These are phyloP conservation scores for Ataeniobius toweri DNA, from an alignment of 2,797 vertebrate species.

Conservation along the genomic window DNA sequence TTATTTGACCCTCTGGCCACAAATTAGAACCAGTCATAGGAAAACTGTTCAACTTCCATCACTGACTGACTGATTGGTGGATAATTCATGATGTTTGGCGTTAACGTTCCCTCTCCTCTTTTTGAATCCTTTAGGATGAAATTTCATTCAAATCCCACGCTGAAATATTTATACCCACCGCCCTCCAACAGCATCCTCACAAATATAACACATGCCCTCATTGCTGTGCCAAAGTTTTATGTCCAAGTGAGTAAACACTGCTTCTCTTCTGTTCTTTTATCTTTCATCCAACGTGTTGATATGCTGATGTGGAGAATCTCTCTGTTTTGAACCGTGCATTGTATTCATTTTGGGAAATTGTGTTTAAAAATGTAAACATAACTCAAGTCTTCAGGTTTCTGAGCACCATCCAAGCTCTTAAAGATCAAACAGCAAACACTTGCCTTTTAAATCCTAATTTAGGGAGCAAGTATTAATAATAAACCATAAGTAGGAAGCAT, in stretches of 20 bases:
- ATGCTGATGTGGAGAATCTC: background rate
- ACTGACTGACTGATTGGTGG: background rate
- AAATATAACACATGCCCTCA: conserved; percentile 92
- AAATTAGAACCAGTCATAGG: no score
- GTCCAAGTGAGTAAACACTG: conserved; percentile 86
- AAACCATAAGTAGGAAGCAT: conserved; percentile 72
- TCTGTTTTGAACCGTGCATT: background rate
- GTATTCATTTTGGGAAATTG: background rate
- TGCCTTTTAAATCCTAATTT: conserved; percentile 72
- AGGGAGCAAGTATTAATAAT: conserved; percentile 73
- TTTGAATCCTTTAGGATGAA: conserved; percentile 82
- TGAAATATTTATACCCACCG: conserved; percentile 96
- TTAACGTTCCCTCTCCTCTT: conserved; percentile 25
- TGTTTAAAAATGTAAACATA: conserved; percentile 17
- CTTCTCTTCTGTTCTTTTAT: conserved; percentile 14
- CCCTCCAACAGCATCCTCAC: conserved; percentile 89
- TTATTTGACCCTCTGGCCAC: background rate
- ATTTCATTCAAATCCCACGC: conserved; percentile 89
- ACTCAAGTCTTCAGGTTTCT: conserved; percentile 43
- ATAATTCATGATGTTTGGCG: background rate
- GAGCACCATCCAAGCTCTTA: conserved; percentile 59
- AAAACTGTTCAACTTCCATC: no score
- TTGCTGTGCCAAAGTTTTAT: conserved; percentile 95
- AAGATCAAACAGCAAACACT: conserved; percentile 77
- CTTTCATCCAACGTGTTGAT: conserved; percentile 10